Evolutionary conservation across 2,888 invertebrate species (phyloP), one percentile per base, ranked within the genome.

Genomic region (Brachyptera putata): DNA sequence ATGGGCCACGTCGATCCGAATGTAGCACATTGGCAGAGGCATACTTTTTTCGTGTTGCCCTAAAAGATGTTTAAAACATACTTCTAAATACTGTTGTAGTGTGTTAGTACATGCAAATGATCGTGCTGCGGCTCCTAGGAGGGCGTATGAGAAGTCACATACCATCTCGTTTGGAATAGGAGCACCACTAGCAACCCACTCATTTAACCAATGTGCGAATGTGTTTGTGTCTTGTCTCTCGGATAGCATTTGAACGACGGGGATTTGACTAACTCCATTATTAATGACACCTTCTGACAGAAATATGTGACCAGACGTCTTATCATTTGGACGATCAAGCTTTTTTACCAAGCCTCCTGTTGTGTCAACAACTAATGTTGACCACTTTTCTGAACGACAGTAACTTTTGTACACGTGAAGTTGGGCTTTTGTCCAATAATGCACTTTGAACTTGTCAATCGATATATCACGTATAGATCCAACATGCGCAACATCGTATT

Each of bases 1-100:
- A 56, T 68, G 69, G 1, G 67, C 67, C n/a, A 68, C 67, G 57
- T 69, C 69, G 4, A 67, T 56, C 18, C 67, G 61, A 13, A 67
- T 50, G 13, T 62, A 41, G 26, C 64, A 63, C 34, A 5, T 34
- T 9, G 34, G 34, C 9, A 34, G 9, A 7, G 34, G 34, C 5
- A 5, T 34, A 5, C 5, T 34, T 34, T 5, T 5, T 34, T 34
- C 34, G 34, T 34, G 5, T 11, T 5, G 11, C n/a, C n/a, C n/a
- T n/a, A n/a, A n/a, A 7, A 34, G 11, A 9, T 9, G 7, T 34
- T 5, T 9, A 11, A 56, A 16, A 24, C 34, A 34, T 9, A 34
- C 34, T 7, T 34, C 13, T 34, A 13, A 34, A 34, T 34, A 34
- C 5, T 5, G 34, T 7, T 9, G 34, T 34, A 34, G 13, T 34